A percentile compares a stretch with the other conserved stretches of the same genome.
These are phyloP conservation scores for Bungarus multicinctus DNA, from an alignment of 2,113 vertebrate species.

Conservation along the genomic window DNA sequence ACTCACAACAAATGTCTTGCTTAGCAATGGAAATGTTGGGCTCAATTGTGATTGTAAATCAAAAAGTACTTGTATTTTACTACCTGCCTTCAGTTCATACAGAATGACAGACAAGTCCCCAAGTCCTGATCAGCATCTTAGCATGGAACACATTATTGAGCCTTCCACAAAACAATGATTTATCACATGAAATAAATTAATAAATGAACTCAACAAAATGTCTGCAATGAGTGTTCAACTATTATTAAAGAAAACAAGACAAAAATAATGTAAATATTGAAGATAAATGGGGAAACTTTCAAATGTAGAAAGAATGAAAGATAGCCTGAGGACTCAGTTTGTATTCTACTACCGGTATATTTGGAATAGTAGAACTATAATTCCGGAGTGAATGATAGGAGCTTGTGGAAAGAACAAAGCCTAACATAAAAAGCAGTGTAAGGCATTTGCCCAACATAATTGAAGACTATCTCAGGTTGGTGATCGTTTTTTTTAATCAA, in stretches of 20 bases:
- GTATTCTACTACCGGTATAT: neutral
- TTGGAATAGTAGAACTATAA: neutral
- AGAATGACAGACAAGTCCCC: neutral
- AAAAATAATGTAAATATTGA: neutral
- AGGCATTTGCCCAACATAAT: neutral
- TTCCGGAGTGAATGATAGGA: neutral
- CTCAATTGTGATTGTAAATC: too few relatives aligned
- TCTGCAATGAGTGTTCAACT: neutral
- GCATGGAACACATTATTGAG: neutral
- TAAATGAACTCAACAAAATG: neutral
- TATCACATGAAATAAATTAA: neutral
- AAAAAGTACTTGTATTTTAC: neutral
- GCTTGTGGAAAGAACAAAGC: neutral
- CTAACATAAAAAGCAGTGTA: neutral
- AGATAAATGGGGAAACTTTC: neutral
- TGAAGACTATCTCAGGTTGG: neutral
- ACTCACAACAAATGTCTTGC: too few relatives aligned
- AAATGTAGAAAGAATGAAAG: neutral
- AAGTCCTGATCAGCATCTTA: neutral
- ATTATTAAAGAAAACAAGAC: neutral
- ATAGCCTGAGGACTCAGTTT: neutral
- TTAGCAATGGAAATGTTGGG: too few relatives aligned
- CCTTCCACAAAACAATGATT: neutral
- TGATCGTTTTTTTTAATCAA: neutral
- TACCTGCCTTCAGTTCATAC: neutral